Conservation (phyloP, 2,113 vertebrate species). For the cattle (Bos taurus) region DNA sequence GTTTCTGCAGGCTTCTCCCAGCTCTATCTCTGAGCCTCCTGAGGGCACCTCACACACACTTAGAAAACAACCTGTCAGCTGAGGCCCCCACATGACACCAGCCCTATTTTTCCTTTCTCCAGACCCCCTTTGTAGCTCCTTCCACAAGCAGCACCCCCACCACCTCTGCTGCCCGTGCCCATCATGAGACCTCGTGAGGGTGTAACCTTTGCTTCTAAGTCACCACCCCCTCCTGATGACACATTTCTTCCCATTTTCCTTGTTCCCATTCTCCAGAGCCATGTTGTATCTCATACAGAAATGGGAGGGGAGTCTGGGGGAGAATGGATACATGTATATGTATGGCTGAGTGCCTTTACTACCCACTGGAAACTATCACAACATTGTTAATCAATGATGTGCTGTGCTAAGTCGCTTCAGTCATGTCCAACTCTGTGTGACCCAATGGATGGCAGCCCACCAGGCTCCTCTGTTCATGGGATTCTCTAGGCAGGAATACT, state of each 20-base stretch:
- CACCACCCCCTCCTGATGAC: not conserved
- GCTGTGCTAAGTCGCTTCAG: not conserved
- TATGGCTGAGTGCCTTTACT: not conserved
- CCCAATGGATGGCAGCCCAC: not conserved
- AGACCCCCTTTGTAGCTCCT: not conserved
- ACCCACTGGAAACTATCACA: not conserved
- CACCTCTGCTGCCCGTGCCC: not conserved
- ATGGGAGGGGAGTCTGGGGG: not conserved
- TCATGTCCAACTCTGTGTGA: not conserved
- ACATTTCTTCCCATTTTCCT: not conserved
- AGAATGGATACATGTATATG: accelerated
- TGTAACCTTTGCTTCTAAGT: not conserved
- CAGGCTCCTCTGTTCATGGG: not conserved
- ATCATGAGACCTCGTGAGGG: accelerated
- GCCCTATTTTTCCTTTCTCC: not conserved
- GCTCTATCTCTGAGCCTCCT: not conserved
- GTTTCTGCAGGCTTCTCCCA: not conserved
- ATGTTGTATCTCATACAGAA: not conserved
- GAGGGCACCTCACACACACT: not conserved
- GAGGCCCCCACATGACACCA: accelerated
- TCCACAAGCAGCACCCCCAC: not conserved
- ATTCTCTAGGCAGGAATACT: not conserved
- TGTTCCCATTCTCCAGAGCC: not conserved
- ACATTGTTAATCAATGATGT: not conserved
- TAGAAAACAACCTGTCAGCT: not conserved